Percentiles rank a stretch among this genome's conserved stretches.
Evolutionary conservation across 2,888 invertebrate species (phyloP).

Genomic region (Lumbricus terrestris): DNA sequence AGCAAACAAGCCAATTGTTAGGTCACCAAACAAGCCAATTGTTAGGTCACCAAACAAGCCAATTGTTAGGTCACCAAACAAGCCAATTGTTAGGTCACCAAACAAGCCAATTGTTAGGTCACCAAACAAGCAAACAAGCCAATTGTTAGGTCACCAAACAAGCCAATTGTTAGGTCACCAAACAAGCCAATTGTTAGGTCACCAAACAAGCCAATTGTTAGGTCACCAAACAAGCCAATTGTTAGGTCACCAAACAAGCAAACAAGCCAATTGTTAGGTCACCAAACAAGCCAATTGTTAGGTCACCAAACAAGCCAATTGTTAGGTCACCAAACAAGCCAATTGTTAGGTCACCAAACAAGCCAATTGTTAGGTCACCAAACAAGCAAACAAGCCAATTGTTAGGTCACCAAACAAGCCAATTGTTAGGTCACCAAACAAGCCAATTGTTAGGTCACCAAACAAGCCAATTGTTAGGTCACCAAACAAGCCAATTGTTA

Average conservation of each 20-base stretch:
- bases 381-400: too few relatives aligned
- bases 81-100: not conserved
- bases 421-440: not conserved
- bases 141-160: not conserved
- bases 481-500: not conserved
- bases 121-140: not conserved
- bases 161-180: not conserved
- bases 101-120: not conserved
- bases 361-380: not conserved
- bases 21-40: not conserved
- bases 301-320: not conserved
- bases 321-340: not conserved
- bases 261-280: not conserved
- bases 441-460: not conserved
- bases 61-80: not conserved
- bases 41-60: not conserved
- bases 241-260: not conserved
- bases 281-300: not conserved
- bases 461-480: not conserved
- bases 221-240: not conserved
- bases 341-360: not conserved
- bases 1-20: not conserved
- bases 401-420: not conserved
- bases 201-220: not conserved
- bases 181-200: not conserved